These are phyloP conservation scores for Glaucomys volans DNA, from an alignment of 2,113 vertebrate species.

Conservation along the genomic window DNA sequence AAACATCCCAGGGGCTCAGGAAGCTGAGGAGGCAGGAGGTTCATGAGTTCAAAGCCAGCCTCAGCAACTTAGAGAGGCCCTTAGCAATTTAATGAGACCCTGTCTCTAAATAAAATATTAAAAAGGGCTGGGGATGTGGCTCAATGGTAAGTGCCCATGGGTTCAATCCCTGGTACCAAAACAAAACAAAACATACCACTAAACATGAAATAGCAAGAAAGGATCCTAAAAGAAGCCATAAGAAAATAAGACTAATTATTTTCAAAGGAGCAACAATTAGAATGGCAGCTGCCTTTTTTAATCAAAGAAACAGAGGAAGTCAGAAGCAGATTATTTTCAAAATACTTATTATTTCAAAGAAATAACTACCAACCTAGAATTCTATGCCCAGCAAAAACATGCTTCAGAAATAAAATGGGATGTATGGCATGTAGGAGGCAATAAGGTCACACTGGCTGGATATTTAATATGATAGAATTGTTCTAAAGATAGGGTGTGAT, in stretches of 20 bases:
- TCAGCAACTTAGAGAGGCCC: no score
- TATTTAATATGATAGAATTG: not conserved
- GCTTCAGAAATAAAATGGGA: not conserved
- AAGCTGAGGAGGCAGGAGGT: no score
- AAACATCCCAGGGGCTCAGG: not conserved
- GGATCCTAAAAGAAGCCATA: not conserved
- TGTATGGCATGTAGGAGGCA: not conserved
- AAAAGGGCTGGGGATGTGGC: no score
- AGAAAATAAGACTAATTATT: not conserved
- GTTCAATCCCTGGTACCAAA: not conserved
- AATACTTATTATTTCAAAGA: not conserved
- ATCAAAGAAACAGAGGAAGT: not conserved
- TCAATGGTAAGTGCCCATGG: no score
- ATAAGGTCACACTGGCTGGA: not conserved
- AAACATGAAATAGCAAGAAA: not conserved
- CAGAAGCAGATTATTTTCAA: not conserved
- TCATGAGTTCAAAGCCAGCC: no score
- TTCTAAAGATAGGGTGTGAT: not conserved
- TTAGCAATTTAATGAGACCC: no score
- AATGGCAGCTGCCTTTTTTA: not conserved
- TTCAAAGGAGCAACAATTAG: not conserved
- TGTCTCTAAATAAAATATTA: no score
- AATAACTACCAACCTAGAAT: not conserved
- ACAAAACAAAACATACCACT: no score
- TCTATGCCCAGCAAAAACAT: not conserved